A percentile compares a stretch with the other conserved stretches of the same genome.
Evolutionary conservation across 2,888 invertebrate species (phyloP).

Genomic region (Pristionchus maxplancki): DNA sequence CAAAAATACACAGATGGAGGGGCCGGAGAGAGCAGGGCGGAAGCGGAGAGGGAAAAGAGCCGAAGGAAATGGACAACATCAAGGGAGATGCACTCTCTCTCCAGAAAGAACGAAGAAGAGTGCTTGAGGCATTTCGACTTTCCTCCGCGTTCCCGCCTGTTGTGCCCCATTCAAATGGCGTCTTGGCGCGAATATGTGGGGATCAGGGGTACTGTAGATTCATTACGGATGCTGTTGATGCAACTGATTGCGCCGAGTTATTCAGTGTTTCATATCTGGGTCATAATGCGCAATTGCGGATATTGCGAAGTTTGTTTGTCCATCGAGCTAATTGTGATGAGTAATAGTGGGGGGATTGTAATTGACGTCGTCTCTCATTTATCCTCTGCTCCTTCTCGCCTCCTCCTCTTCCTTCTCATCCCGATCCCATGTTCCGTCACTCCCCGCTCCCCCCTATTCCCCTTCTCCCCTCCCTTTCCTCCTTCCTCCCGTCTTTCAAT

Average conservation of each 20-base stretch:
- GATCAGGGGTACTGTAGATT: background rate
- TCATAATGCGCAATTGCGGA: background rate
- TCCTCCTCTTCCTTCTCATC: conserved; percentile 6
- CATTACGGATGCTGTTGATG: background rate
- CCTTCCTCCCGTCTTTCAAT: conserved; percentile 29
- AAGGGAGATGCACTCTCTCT: background rate
- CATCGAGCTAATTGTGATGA: background rate
- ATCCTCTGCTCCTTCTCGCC: background rate
- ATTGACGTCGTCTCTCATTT: background rate
- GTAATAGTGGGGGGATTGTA: conserved; percentile 1
- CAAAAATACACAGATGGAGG: conserved; percentile 51
- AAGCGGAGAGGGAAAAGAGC: background rate
- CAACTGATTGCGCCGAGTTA: background rate
- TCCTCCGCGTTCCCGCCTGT: background rate
- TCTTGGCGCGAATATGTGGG: background rate
- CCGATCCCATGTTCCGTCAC: conserved; percentile 21
- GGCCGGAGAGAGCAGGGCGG: background rate
- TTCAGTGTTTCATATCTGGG: background rate
- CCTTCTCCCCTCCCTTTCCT: conserved; percentile 28
- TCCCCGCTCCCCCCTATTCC: background rate
- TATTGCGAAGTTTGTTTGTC: background rate
- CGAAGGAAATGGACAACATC: background rate
- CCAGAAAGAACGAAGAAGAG: background rate
- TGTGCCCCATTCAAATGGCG: background rate
- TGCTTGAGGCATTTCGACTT: background rate